phyloP scores from a whole-genome alignment of 2,797 vertebrate genomes.

The Chaunax sp. region DNA sequence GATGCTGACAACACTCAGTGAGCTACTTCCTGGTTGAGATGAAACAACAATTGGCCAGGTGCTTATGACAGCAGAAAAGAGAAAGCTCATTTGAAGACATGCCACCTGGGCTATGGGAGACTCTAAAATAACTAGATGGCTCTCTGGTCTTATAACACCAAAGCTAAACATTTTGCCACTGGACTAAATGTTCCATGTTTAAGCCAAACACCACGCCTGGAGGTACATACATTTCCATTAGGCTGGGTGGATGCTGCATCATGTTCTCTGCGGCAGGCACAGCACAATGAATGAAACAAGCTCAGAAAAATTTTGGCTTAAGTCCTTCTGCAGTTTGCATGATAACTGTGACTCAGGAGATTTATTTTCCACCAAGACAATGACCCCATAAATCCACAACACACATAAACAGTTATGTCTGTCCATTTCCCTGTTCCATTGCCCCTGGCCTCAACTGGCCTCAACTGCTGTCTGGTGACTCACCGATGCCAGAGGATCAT shows the following conservation, averaged over 20 bases:
- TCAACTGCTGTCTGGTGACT: conserved; percentile 21
- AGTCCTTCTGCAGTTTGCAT: conserved; percentile 2
- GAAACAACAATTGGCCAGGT: not conserved
- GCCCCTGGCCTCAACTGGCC: conserved; percentile 11
- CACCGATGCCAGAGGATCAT: conserved; percentile 36
- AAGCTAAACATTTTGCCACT: not conserved
- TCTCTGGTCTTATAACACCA: not conserved
- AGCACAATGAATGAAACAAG: not conserved
- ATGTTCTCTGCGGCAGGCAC: too few species aligned
- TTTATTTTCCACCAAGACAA: conserved; percentile 11
- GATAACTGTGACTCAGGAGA: not conserved
- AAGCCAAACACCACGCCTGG: not conserved
- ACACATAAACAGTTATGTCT: conserved; percentile 61
- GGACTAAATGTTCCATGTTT: too few species aligned
- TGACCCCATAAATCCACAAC: conserved; percentile 22
- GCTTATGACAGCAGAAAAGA: not conserved
- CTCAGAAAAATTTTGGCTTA: conserved; percentile 4
- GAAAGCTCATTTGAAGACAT: not conserved
- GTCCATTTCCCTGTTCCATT: conserved; percentile 30
- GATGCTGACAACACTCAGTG: not conserved
- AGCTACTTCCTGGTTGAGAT: not conserved
- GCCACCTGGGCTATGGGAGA: not conserved
- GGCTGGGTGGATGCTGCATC: not conserved
- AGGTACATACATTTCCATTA: not conserved
- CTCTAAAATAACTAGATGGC: not conserved